Conservation (phyloP, 1,140 invertebrate species). For the Drosophila saltans region DNA sequence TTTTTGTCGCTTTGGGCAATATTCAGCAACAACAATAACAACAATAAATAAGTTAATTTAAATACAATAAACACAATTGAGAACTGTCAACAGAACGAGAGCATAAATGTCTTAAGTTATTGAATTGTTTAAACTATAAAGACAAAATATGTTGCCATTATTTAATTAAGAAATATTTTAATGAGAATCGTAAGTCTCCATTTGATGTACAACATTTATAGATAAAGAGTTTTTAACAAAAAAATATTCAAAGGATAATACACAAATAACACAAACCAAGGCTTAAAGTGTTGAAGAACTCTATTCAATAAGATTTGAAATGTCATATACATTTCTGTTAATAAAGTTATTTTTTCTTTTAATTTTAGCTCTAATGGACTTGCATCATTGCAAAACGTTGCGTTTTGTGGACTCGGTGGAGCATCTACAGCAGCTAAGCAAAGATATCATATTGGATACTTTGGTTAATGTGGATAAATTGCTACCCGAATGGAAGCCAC, state of each 20-base stretch:
- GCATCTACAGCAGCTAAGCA: slow-evolving; percentile 28
- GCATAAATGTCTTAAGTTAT: background rate
- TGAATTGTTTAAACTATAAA: background rate
- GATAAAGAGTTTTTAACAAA: no score
- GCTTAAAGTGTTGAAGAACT: no score
- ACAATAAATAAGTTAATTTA: slow-evolving; percentile 82
- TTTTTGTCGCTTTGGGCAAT: slow-evolving; percentile 31
- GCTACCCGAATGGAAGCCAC: slow-evolving; percentile 26
- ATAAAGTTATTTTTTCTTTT: background rate
- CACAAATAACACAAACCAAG: no score
- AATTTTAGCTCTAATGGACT: background rate
- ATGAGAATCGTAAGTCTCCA: no score
- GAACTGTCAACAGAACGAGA: background rate
- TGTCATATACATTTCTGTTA: background rate
- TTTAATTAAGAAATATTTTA: no score
- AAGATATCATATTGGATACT: slow-evolving; percentile 33
- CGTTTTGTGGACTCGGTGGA: background rate
- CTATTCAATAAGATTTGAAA: no score
- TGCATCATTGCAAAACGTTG: background rate
- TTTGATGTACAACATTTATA: no score
- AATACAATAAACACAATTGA: slow-evolving; percentile 80
- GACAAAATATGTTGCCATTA: no score
- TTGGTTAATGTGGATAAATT: slow-evolving; percentile 41
- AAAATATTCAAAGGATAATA: no score
- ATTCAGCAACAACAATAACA: slow-evolving; percentile 53